phyloP scores from a whole-genome alignment of 2,113 vertebrate genomes.

The Mystacornis crossleyi region DNA sequence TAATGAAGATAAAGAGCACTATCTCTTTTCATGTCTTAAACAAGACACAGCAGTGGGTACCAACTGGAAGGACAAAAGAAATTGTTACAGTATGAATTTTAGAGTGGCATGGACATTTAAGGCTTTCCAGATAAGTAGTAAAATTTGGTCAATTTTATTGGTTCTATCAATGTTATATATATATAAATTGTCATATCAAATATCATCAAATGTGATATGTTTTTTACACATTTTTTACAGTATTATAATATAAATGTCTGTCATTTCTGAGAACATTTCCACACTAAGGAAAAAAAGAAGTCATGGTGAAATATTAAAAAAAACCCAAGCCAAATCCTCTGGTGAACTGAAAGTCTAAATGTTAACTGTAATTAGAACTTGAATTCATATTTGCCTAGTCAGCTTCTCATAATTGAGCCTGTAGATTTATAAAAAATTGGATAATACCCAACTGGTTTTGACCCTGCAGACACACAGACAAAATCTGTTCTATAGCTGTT shows the following conservation, averaged over 20 bases:
- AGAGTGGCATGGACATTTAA: background rate
- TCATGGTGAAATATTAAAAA: background rate
- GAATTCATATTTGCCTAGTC: background rate
- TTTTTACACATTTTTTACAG: background rate
- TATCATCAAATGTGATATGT: background rate
- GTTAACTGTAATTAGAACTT: background rate
- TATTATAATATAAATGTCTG: background rate
- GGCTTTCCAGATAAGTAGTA: background rate
- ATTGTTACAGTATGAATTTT: background rate
- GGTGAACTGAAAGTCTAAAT: background rate
- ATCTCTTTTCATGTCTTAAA: background rate
- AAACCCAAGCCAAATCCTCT: rapidly evolving
- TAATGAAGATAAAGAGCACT: background rate
- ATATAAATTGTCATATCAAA: background rate
- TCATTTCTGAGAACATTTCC: background rate
- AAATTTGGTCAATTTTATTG: background rate
- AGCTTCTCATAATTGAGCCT: background rate
- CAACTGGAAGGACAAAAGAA: background rate
- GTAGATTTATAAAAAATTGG: background rate
- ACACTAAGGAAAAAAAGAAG: background rate
- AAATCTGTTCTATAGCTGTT: background rate
- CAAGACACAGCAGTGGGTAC: background rate
- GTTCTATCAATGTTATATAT: background rate
- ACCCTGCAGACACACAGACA: background rate
- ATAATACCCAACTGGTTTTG: background rate